Conservation (phyloP, 2,113 vertebrate genomes). For the Campylorhamphus procurvoides region DNA sequence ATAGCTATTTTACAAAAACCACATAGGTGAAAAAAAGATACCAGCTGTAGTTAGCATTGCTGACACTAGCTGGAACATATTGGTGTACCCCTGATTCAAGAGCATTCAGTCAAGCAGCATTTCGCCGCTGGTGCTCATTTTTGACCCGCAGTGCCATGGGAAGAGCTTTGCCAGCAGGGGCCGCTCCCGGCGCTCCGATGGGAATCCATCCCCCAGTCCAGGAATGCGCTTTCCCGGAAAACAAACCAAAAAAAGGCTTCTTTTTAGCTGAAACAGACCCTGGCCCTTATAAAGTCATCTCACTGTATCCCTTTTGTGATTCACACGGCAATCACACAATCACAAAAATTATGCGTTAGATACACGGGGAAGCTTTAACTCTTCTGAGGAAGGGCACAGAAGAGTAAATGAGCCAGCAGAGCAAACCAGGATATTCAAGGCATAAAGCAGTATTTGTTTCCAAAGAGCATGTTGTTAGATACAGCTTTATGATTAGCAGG, state of each 20-base stretch:
- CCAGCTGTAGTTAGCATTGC: background rate
- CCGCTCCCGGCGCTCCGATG: fast-evolving
- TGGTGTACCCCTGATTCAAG: background rate
- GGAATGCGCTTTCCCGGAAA: too few species aligned
- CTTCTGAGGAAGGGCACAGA: background rate
- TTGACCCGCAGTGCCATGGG: fast-evolving
- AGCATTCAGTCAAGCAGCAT: background rate
- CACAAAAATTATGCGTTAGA: background rate
- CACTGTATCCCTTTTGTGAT: background rate
- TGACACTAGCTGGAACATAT: background rate
- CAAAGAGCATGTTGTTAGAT: background rate
- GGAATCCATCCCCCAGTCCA: background rate
- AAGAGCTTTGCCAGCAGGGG: background rate
- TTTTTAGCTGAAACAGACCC: background rate
- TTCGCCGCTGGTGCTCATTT: background rate
- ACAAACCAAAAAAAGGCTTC: background rate
- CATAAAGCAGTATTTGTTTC: background rate
- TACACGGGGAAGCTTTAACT: background rate
- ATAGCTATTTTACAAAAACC: background rate
- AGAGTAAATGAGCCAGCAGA: background rate
- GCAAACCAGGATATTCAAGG: background rate
- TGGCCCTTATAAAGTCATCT: background rate
- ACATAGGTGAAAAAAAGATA: too few species aligned
- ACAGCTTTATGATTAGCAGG: background rate
- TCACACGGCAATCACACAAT: background rate